phyloP scores from a whole-genome alignment of 2,797 vertebrate genomes.

The Lagorchestes hirsutus region DNA sequence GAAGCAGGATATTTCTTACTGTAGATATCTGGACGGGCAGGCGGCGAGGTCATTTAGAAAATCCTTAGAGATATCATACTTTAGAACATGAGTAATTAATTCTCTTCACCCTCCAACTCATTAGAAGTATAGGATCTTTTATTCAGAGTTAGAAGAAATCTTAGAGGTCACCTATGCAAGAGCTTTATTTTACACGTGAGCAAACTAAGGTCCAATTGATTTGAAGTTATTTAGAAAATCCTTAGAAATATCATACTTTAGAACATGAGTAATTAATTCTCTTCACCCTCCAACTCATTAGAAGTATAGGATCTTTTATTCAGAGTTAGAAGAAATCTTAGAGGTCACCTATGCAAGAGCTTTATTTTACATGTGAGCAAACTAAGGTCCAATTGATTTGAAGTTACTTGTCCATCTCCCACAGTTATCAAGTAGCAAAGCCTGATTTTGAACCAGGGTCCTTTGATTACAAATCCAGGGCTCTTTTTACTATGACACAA shows the following conservation, averaged over 20 bases:
- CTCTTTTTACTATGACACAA: background rate
- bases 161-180: background rate
- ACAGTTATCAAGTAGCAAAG: background rate
- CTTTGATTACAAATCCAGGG: background rate
- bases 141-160: background rate
- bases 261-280: background rate
- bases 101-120: background rate
- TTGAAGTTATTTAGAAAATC: background rate
- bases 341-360: background rate
- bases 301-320: background rate
- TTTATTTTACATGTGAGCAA: background rate
- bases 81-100: background rate
- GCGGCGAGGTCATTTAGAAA: background rate
- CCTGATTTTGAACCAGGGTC: background rate
- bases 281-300: background rate
- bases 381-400: background rate
- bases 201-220: background rate
- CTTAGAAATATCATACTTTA: background rate
- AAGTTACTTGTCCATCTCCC: background rate
- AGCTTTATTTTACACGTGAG: background rate
- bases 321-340: background rate
- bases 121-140: background rate
- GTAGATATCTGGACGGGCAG: background rate
- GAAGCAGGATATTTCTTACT: background rate
- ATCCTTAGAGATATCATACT: background rate